Conservation (phyloP, 1,140 invertebrate genomes). For the Melanaphis sacchari region DNA sequence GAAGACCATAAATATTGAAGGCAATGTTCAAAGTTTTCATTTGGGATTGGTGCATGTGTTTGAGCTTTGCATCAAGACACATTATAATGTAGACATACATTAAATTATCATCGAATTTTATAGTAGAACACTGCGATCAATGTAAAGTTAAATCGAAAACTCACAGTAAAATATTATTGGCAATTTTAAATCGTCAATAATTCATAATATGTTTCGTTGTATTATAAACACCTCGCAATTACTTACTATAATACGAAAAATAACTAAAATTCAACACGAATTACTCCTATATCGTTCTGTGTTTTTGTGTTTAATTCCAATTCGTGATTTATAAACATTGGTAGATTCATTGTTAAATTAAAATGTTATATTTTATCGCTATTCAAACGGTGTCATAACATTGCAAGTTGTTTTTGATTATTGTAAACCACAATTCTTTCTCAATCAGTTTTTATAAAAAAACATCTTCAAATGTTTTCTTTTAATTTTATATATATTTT, state of each 20-base stretch:
- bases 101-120: background rate
- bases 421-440: background rate
- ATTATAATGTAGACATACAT: background rate
- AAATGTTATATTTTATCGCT: background rate
- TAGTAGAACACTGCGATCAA: background rate
- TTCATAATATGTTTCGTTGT: background rate
- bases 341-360: background rate
- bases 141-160: background rate
- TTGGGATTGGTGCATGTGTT: background rate
- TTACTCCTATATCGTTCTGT: background rate
- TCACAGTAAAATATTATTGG: background rate
- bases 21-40: slow-evolving; percentile 9
- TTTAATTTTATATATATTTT: background rate
- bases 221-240: background rate
- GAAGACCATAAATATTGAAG: background rate
- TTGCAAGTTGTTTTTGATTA: background rate
- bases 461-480: background rate
- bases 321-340: background rate
- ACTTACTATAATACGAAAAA: background rate
- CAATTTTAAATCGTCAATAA: background rate
- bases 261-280: background rate
- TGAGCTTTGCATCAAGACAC: background rate
- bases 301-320: background rate
- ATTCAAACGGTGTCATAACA: background rate
- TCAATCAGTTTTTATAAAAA: background rate